These are phyloP conservation scores for Centropyge bicolor DNA, from an alignment of 2,797 vertebrate genomes.

Conservation along the genomic window DNA sequence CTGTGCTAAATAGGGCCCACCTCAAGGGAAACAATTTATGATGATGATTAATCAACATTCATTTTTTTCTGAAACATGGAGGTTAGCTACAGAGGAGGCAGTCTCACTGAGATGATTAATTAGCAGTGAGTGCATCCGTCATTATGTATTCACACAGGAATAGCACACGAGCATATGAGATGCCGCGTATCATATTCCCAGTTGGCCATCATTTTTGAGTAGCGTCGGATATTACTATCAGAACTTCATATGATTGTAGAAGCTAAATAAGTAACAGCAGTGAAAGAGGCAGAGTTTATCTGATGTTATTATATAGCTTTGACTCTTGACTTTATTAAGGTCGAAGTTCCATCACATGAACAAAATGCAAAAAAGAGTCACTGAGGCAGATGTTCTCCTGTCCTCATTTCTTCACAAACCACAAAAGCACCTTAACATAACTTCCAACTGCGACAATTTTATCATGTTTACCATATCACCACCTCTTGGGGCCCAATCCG, in stretches of 20 bases:
- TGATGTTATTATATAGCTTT: background rate
- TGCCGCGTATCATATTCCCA: conserved; percentile 28
- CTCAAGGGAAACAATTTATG: conserved; percentile 22
- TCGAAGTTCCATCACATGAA: background rate
- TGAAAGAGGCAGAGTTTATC: background rate
- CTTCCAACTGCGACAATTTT: background rate
- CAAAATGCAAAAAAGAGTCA: background rate
- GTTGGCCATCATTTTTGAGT: conserved; percentile 3
- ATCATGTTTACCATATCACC: background rate
- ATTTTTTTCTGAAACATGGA: conserved; percentile 28
- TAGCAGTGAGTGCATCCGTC: conserved; percentile 33
- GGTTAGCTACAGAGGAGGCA: conserved; percentile 4
- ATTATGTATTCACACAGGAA: conserved; percentile 56
- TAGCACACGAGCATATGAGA: conserved; percentile 18
- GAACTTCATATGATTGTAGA: background rate
- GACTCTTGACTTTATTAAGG: background rate
- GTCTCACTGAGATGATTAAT: conserved; percentile 59
- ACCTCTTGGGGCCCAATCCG: background rate
- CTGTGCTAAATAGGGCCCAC: conserved; percentile 13
- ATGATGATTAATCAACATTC: conserved; percentile 39
- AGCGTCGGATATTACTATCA: conserved; percentile 36
- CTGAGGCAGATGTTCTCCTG: conserved; percentile 4
- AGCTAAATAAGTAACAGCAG: conserved; percentile 3
- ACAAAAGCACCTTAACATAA: conserved; percentile 3
- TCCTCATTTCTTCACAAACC: background rate